phyloP scores from a whole-genome alignment of 2,888 invertebrate genomes.

The Barypeithes pellucidus region DNA sequence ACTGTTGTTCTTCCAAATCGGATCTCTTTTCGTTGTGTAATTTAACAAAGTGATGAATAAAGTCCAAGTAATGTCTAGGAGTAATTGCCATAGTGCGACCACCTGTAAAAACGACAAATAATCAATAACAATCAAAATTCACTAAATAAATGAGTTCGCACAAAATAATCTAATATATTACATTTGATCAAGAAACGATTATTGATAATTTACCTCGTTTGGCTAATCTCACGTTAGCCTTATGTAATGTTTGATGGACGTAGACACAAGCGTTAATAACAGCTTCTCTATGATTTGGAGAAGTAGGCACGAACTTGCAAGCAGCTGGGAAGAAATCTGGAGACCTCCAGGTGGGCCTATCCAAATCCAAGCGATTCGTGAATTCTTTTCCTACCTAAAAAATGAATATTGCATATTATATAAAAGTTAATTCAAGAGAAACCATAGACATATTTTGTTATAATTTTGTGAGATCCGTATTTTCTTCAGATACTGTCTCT shows the following conservation, averaged over 20 bases:
- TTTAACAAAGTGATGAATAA: conserved; percentile 99
- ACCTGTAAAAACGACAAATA: conserved; percentile 15
- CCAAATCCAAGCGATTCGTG: conserved; percentile 95
- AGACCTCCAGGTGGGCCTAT: conserved; percentile 86
- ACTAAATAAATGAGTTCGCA: too few relatives aligned
- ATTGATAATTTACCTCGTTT: conserved; percentile 80
- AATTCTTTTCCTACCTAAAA: conserved; percentile 92
- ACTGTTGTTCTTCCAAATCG: conserved; percentile 98
- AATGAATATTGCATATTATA: conserved; percentile 21
- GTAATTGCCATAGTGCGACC: conserved; percentile 98
- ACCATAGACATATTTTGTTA: too few relatives aligned
- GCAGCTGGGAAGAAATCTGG: conserved; percentile 94
- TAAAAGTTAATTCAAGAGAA: too few relatives aligned
- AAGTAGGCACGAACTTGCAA: conserved; percentile 81
- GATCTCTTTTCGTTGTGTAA: conserved; percentile 96
- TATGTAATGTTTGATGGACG: conserved; percentile 97
- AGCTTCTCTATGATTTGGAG: conserved; percentile 92
- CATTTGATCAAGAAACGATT: too few relatives aligned
- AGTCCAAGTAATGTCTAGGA: conserved; percentile 97
- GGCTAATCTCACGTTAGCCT: conserved; percentile 91
- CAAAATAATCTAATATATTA: too few relatives aligned
- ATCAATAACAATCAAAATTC: not conserved
- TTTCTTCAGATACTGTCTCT: too few relatives aligned
- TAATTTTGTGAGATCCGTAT: too few relatives aligned
- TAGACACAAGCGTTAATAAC: conserved; percentile 99